Base-by-base conservation (phyloP, 1,140 invertebrate species). In the Drosophila albomicans region DNA sequence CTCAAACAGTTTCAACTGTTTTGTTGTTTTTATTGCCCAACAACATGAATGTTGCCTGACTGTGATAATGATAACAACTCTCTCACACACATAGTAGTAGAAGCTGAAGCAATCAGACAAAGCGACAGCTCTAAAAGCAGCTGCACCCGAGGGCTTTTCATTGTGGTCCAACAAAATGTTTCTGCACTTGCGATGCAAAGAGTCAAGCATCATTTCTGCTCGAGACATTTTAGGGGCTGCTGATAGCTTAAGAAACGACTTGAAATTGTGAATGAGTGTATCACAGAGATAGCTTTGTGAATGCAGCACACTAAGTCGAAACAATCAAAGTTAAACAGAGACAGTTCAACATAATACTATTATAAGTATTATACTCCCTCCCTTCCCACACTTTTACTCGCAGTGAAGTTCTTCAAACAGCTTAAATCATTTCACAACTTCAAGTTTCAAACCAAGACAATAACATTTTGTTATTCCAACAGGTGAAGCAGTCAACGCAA, bases 1-100 rank as follows among this genome's bases (percentile, higher is more conserved):
- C 65, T 87, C 51, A 79, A 79, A 79, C 75, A 71, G 79, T 86
- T 82, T 52, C 46, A 66, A 61, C 56, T 61, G 61, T 85, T 75
- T 75, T 75, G 71, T 87, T 86, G 81, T 87, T 88, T 81, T 81
- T 79, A 86, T 64, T 62, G 79, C 79, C 70, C 43, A 71, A 64
- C 43, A 57, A 67, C 71, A 62, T 72, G 67, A 56, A 64, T 72
- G 68, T 75, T 70, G 72, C 58, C 70, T 73, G 69, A 25, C 80
- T 82, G 61, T 71, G 82, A 87, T 82, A 79, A 82, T 82, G 82
- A 88, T 86, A 82, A 79, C 76, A 65, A 56, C 72, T 58, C 51
- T 61, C 52, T 38, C 15, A 58, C 45, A 73, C 15, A 52, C 20
- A 58, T 32, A 72, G 15, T 52, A 5, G 41, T 15, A 51, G 8